Evolutionary conservation across 2,888 invertebrate genomes (phyloP).

Genomic region (Drosophila yooni): DNA sequence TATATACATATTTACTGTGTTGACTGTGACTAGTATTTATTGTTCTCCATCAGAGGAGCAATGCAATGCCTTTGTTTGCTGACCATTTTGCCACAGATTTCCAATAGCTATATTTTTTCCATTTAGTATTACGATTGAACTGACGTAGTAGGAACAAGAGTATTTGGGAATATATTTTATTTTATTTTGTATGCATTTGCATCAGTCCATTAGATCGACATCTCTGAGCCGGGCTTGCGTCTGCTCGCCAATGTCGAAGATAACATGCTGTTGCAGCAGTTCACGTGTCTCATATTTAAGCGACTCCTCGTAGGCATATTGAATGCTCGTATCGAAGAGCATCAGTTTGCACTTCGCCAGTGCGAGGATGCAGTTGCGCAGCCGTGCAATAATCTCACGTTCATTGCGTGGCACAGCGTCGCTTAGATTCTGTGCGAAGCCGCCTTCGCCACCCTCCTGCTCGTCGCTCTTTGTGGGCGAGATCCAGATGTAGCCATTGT

Average conservation of each 20-base stretch:
- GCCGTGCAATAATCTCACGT: slow-evolving; percentile 93
- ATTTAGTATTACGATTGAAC: not conserved
- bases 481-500: slow-evolving; percentile 98
- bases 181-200: slow-evolving; percentile 18
- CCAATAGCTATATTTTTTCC: not conserved
- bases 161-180: not conserved
- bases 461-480: slow-evolving; percentile 89
- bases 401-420: slow-evolving; percentile 89
- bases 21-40: not conserved
- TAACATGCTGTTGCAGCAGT: slow-evolving; percentile 92
- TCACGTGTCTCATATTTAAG: slow-evolving; percentile 92
- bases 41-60: not conserved
- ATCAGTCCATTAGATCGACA: slow-evolving; percentile 76
- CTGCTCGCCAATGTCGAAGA: slow-evolving; percentile 92
- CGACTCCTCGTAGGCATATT: slow-evolving; percentile 96
- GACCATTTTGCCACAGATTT: not conserved
- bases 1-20: not conserved
- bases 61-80: not conserved
- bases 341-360: slow-evolving; percentile 94
- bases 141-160: not conserved
- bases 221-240: slow-evolving; percentile 90
- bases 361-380: slow-evolving; percentile 95
- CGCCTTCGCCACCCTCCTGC: slow-evolving; percentile 88
- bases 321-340: slow-evolving; percentile 96
- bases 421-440: slow-evolving; percentile 91